These are phyloP conservation scores for Sebastes steindachneri DNA, from an alignment of 2,797 vertebrate genomes.

Conservation along the genomic window DNA sequence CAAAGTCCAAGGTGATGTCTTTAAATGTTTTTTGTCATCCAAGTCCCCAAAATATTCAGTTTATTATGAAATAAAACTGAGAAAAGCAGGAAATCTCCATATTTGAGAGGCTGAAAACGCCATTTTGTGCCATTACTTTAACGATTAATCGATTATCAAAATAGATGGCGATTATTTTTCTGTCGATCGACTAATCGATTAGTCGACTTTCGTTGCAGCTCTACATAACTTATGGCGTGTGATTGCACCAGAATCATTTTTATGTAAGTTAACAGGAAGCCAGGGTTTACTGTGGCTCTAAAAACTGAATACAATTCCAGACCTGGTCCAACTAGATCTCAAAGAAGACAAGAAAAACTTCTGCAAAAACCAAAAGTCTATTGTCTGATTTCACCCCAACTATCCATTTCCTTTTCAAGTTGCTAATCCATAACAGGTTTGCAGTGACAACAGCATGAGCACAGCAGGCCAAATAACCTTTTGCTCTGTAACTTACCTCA, in stretches of 20 bases:
- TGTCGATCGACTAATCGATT: too few relatives aligned
- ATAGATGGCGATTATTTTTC: too few relatives aligned
- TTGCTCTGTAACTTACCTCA: background rate
- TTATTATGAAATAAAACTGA: too few relatives aligned
- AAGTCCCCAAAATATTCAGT: too few relatives aligned
- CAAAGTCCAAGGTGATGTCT: too few relatives aligned
- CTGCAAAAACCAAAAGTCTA: background rate
- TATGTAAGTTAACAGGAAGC: background rate
- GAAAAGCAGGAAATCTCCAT: too few relatives aligned
- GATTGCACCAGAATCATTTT: background rate
- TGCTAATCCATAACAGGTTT: background rate
- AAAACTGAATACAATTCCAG: background rate
- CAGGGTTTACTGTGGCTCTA: too few relatives aligned
- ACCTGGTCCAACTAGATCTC: background rate
- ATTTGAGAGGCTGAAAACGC: too few relatives aligned
- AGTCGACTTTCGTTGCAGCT: too few relatives aligned
- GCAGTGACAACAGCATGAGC: background rate
- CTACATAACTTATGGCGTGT: background rate
- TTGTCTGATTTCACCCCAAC: background rate
- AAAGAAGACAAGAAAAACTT: background rate
- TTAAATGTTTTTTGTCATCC: too few relatives aligned
- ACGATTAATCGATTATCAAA: too few relatives aligned
- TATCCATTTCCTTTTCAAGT: background rate
- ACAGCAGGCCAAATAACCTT: background rate
- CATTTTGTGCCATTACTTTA: too few relatives aligned